These are phyloP conservation scores for Synergus japonicus DNA, from an alignment of 2,888 invertebrate genomes.

Conservation along the genomic window DNA sequence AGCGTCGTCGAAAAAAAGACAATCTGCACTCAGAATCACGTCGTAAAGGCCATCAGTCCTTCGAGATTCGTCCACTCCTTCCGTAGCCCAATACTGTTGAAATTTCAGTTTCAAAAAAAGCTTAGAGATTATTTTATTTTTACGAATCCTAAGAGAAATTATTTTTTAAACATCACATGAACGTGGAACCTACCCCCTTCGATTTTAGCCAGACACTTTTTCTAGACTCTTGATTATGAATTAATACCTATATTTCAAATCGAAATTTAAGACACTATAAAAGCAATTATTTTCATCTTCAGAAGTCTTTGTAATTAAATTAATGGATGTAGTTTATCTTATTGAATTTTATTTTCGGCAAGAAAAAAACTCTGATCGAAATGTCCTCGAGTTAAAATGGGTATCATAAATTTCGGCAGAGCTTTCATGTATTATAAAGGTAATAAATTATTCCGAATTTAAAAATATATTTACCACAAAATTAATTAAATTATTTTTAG, in stretches of 20 bases:
- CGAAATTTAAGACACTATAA: too few species aligned
- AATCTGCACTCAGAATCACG: slow-evolving; percentile 87
- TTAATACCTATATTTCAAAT: too few species aligned
- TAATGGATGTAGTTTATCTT: too few species aligned
- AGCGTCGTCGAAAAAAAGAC: slow-evolving; percentile 88
- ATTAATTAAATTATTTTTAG: background rate
- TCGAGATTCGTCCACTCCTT: slow-evolving; percentile 68
- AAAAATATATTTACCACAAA: background rate
- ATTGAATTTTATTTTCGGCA: background rate
- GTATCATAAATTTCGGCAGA: background rate
- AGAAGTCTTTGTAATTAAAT: too few species aligned
- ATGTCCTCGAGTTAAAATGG: background rate
- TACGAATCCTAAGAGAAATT: background rate
- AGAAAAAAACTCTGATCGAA: background rate
- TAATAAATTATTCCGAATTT: background rate
- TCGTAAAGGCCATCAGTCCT: slow-evolving; percentile 80
- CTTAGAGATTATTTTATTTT: slow-evolving; percentile 18
- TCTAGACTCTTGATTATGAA: background rate
- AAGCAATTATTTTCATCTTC: too few species aligned
- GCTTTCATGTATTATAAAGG: background rate
- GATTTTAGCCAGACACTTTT: too few species aligned
- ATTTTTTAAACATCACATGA: background rate
- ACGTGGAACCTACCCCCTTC: background rate
- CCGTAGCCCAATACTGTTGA: slow-evolving; percentile 69
- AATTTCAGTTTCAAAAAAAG: slow-evolving; percentile 42